Base-by-base conservation (phyloP, 2,888 invertebrate genomes). In the Papilio gigon region DNA sequence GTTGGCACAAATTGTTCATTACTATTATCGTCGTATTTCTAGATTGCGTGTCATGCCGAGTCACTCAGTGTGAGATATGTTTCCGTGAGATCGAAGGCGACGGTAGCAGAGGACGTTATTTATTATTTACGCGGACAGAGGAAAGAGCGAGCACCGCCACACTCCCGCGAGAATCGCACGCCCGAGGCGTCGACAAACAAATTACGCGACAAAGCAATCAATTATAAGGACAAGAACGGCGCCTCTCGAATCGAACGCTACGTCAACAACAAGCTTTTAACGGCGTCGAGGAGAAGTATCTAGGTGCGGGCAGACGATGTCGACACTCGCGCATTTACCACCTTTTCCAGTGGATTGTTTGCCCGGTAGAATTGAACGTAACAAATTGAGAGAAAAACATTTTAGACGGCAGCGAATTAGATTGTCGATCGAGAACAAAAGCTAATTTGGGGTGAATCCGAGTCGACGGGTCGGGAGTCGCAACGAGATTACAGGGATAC, bases 171-270 rank as follows among this genome's bases (percentile, higher is more conserved):
- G 90, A 81, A 83, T 83, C 75, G 78, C 80, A 78, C 83, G 83
- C 76, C 77, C 79, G 71, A 74, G 79, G 75, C 84, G 84, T 82
- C 82, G 81, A 81, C 90, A 91, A 92, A 92, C 90, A 92, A 92
- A 92, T 92, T 92, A 91, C 86, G 86, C 87, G 89, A 91, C 92
- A 91, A 90, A 90, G 91, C 91, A 91, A 92, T 91, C 91, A 92
- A 92, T 91, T 92, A 90, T 84, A 87, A 89, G 87, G 87, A 89
- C 88, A 87, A 86, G 86, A 85, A 76, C 86, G 85, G 84, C 78
- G 84, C 83, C 86, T 83, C 89, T 90, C 82, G 81, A 90, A 87
- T 86, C 84, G 88, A 90, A 90, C 86, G 89, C 84, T 91, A 78
- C 86, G 90, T 91, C 90, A 92, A 92, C 89, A 92, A 88, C 83